Conservation (phyloP, 2,113 vertebrate species). For the Tamias sibiricus region DNA sequence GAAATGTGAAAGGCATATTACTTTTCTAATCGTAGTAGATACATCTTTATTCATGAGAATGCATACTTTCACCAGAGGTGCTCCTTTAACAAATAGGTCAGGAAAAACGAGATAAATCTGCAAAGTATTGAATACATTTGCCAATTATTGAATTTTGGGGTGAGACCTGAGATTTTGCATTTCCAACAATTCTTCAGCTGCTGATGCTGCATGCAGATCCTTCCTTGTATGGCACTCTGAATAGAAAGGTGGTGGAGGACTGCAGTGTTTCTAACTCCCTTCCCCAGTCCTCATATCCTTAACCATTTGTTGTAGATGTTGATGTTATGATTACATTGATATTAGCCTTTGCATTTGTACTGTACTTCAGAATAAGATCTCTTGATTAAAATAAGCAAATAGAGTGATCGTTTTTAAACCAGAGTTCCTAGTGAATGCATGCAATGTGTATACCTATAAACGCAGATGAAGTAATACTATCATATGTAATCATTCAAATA, state of each 20-base stretch:
- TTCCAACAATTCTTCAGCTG: neutral
- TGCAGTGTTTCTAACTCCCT: fast-evolving
- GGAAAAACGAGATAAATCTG: neutral
- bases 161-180: neutral
- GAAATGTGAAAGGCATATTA: neutral
- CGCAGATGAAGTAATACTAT: neutral
- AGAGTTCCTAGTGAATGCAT: neutral
- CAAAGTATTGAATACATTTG: neutral
- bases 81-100: constrained; percentile 48
- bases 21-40: neutral
- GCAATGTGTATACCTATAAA: neutral
- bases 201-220: neutral
- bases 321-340: fast-evolving
- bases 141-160: neutral
- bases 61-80: neutral
- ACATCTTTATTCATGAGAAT: constrained; percentile 27
- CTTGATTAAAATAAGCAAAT: neutral
- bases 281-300: fast-evolving
- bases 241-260: neutral
- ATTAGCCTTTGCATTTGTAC: neutral
- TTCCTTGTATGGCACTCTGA: fast-evolving
- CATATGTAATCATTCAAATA: neutral
- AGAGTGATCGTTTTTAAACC: neutral
- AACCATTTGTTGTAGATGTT: fast-evolving
- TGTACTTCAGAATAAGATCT: neutral